Percentiles rank a stretch among this genome's conserved stretches.
These are phyloP conservation scores for Luperina nickerlii DNA, from an alignment of 2,888 invertebrate species.

Conservation along the genomic window DNA sequence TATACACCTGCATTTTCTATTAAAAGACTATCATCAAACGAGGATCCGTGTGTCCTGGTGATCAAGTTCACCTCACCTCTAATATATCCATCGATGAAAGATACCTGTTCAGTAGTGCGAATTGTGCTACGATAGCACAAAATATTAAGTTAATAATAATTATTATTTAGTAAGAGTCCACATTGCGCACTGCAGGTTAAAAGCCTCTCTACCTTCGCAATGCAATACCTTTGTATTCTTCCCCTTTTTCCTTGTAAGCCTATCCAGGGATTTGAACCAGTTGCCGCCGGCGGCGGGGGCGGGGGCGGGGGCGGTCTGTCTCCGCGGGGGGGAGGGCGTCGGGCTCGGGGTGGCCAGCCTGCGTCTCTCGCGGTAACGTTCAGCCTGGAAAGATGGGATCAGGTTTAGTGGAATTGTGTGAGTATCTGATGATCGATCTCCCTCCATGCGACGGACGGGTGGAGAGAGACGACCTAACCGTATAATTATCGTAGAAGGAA, in stretches of 20 bases:
- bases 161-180: not conserved
- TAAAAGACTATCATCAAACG: not conserved
- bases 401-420: constrained; percentile 1
- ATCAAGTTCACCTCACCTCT: too few species aligned
- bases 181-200: too few species aligned
- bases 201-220: not conserved
- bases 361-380: constrained; percentile 93
- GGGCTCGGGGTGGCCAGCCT: constrained; percentile 94
- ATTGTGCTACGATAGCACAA: not conserved
- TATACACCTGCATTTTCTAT: too few species aligned
- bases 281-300: constrained; percentile 89
- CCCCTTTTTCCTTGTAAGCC: constrained; percentile 92
- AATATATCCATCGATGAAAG: not conserved
- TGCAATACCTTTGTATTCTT: constrained; percentile 81
- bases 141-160: not conserved
- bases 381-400: constrained; percentile 77
- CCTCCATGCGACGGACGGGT: not conserved
- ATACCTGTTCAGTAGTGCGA: too few species aligned
- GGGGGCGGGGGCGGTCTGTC: constrained; percentile 81
- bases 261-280: constrained; percentile 95
- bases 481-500: not conserved
- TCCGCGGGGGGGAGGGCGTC: constrained; percentile 91
- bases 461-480: too few species aligned
- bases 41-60: not conserved
- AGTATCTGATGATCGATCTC: not conserved